phyloP scores from a whole-genome alignment of 92 coral and sea anemone species.

The Actinostola sp. region DNA sequence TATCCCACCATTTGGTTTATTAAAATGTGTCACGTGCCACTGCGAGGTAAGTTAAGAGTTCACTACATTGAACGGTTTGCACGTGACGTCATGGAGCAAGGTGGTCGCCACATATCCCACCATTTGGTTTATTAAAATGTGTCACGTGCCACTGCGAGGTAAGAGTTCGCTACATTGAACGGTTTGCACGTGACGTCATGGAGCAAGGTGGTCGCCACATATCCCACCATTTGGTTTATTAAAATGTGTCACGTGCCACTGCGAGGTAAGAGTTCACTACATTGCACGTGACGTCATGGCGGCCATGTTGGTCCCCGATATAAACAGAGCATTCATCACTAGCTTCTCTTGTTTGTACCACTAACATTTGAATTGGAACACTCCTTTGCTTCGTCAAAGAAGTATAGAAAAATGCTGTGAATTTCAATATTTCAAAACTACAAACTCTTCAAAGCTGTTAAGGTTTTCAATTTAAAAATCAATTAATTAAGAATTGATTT shows the following conservation, averaged over 20 bases:
- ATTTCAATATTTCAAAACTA: too few relatives aligned
- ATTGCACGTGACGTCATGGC: too few relatives aligned
- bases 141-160: constrained; percentile 77
- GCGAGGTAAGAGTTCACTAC: constrained; percentile 70
- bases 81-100: constrained; percentile 74
- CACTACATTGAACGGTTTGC: too few relatives aligned
- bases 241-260: constrained; percentile 66
- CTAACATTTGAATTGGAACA: too few relatives aligned
- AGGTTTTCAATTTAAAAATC: too few relatives aligned
- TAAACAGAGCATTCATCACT: too few relatives aligned
- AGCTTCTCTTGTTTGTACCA: too few relatives aligned
- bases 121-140: constrained; percentile 71
- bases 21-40: constrained; percentile 65
- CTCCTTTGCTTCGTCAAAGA: too few relatives aligned
- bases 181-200: constrained; percentile 50
- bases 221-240: constrained; percentile 62
- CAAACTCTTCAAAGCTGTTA: too few relatives aligned
- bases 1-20: constrained; percentile 58
- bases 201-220: constrained; percentile 72
- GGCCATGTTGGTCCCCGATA: constrained; percentile 82
- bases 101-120: constrained; percentile 73
- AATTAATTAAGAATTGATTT: too few relatives aligned
- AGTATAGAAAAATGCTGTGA: too few relatives aligned
- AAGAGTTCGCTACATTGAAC: too few relatives aligned
- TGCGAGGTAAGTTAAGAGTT: constrained; percentile 64